Evolutionary conservation across 2,888 invertebrate genomes (phyloP).

Genomic region (Neoscelio sp.): DNA sequence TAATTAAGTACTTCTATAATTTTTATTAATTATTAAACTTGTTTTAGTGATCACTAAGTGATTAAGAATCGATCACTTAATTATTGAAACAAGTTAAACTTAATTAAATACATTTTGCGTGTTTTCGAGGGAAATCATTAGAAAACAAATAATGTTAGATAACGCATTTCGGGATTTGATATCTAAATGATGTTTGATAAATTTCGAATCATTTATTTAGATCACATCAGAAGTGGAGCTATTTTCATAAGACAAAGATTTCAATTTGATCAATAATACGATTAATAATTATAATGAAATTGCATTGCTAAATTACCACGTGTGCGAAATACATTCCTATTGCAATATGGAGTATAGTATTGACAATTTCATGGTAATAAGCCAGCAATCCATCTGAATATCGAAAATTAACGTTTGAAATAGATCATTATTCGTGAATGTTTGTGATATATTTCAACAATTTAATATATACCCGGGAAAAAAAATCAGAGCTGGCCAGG

Average conservation of each 20-base stretch:
- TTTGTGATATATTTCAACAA: conserved; percentile 7
- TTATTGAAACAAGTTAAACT: too few species aligned
- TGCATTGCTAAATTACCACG: conserved; percentile 44
- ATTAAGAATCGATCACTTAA: too few species aligned
- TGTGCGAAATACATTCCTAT: conserved; percentile 34
- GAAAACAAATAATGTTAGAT: too few species aligned
- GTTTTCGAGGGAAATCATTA: too few species aligned
- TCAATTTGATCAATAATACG: conserved; percentile 40
- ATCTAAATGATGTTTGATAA: not conserved
- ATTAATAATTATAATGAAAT: conserved; percentile 47
- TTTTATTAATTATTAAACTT: too few species aligned
- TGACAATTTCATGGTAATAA: conserved; percentile 49
- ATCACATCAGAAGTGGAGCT: conserved; percentile 5
- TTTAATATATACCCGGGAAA: too few species aligned
- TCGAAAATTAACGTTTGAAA: conserved; percentile 44
- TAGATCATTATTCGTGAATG: conserved; percentile 32
- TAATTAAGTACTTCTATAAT: too few species aligned
- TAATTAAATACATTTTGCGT: too few species aligned
- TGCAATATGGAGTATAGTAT: conserved; percentile 39
- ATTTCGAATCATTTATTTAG: conserved; percentile 3
- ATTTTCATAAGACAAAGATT: conserved; percentile 50
- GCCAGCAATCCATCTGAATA: conserved; percentile 42
- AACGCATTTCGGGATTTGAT: too few species aligned
- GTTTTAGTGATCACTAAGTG: too few species aligned
- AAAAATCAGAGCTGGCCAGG: too few species aligned